These are phyloP conservation scores for Dermatemys mawii DNA, from an alignment of 2,113 vertebrate species.

Conservation along the genomic window DNA sequence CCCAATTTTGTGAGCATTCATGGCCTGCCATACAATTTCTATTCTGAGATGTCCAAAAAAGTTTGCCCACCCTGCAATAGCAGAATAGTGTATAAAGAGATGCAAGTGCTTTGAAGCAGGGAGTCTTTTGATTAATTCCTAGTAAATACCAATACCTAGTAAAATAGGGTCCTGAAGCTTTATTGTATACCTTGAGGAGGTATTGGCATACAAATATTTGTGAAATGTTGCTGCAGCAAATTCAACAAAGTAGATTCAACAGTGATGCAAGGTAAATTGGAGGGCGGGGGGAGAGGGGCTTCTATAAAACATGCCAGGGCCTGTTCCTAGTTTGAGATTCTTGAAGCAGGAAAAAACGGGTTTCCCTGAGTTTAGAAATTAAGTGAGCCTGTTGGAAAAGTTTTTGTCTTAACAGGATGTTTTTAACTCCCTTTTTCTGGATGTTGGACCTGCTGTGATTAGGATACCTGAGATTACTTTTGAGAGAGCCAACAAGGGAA, in stretches of 20 bases:
- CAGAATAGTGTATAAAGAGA: not conserved
- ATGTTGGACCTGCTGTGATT: not conserved
- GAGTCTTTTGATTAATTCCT: rapidly evolving
- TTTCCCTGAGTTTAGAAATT: not conserved
- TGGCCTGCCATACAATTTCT: no score
- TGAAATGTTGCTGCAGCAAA: not conserved
- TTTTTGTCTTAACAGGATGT: not conserved
- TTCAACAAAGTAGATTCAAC: not conserved
- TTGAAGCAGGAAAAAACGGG: not conserved
- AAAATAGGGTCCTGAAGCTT: not conserved
- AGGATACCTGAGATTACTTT: not conserved
- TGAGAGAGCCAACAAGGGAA: not conserved
- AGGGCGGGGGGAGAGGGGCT: not conserved
- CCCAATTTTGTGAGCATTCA: no score
- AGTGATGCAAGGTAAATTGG: not conserved
- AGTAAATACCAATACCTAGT: rapidly evolving
- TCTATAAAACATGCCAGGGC: not conserved
- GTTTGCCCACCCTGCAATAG: not conserved
- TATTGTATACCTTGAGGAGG: rapidly evolving
- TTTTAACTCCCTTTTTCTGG: not conserved
- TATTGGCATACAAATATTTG: not conserved
- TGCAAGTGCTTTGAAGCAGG: not conserved
- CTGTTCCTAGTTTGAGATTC: not conserved
- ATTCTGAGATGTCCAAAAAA: no score
- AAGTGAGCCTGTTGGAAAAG: not conserved